Evolutionary conservation across 2,113 vertebrate genomes (phyloP).

Genomic region (Geococcyx californianus): DNA sequence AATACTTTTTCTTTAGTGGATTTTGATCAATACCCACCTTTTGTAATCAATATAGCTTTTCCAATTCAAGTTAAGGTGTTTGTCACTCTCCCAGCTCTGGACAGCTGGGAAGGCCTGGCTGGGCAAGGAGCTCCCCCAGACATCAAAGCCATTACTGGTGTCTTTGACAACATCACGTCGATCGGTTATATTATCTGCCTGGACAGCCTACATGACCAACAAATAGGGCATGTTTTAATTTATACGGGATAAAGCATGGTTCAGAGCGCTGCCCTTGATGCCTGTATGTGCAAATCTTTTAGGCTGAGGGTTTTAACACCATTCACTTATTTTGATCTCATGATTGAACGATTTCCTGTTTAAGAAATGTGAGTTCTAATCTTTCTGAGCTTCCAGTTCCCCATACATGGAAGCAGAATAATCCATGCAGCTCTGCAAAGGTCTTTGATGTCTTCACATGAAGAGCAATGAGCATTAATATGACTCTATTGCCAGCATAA

Average conservation of each 20-base stretch:
- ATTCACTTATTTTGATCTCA: background rate
- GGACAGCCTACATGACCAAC: background rate
- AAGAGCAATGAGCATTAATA: background rate
- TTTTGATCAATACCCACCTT: background rate
- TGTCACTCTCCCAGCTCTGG: background rate
- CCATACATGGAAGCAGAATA: background rate
- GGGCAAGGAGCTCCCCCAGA: background rate
- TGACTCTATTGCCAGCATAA: background rate
- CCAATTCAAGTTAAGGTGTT: background rate
- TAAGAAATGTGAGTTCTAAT: background rate
- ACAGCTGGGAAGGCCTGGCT: background rate
- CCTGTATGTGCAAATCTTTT: background rate
- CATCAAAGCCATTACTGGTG: background rate
- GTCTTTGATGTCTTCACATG: background rate
- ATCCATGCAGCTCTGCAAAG: background rate
- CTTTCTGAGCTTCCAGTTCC: background rate
- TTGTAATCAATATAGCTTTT: background rate
- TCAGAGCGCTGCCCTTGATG: background rate
- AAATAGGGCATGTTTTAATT: background rate
- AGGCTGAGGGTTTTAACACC: background rate
- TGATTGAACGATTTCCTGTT: background rate
- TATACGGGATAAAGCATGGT: background rate
- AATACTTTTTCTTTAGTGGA: background rate
- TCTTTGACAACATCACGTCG: background rate
- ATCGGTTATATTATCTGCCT: background rate